Evolutionary conservation across 2,113 vertebrate genomes (phyloP).

Genomic region (Pelecanus crispus): DNA sequence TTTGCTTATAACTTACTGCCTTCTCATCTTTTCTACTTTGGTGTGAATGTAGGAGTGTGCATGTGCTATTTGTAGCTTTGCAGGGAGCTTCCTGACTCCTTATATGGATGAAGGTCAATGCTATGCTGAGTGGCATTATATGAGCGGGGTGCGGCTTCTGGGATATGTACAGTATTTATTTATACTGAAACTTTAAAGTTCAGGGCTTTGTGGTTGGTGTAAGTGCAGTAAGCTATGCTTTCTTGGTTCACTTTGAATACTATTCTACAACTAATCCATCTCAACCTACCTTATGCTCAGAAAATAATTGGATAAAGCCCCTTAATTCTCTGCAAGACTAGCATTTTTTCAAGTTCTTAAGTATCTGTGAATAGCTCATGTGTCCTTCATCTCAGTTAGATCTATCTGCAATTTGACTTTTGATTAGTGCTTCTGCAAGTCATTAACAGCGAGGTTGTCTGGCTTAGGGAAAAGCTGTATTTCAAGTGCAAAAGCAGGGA

Average conservation of each 20-base stretch:
- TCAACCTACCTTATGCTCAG: not conserved
- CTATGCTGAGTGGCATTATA: rapidly evolving
- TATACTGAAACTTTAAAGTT: not conserved
- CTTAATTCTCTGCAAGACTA: not conserved
- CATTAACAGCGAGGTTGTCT: not conserved
- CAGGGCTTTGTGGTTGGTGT: not conserved
- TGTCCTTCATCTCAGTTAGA: not conserved
- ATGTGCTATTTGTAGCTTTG: not conserved
- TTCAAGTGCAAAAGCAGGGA: not conserved
- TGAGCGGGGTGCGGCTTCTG: not conserved
- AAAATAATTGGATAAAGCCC: not conserved
- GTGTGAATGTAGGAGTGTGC: not conserved
- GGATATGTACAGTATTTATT: not conserved
- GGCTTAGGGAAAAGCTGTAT: not conserved
- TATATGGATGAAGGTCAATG: not conserved
- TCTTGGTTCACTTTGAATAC: not conserved
- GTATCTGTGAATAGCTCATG: not conserved
- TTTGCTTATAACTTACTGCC: not conserved
- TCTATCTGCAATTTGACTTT: not conserved
- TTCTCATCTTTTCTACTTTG: not conserved
- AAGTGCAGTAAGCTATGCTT: not conserved
- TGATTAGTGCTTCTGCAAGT: not conserved
- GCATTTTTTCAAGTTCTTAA: not conserved
- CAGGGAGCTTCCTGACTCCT: not conserved
- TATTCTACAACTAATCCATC: not conserved